Conservation (phyloP, 2,888 invertebrate genomes). For the Polia nebulosa region DNA sequence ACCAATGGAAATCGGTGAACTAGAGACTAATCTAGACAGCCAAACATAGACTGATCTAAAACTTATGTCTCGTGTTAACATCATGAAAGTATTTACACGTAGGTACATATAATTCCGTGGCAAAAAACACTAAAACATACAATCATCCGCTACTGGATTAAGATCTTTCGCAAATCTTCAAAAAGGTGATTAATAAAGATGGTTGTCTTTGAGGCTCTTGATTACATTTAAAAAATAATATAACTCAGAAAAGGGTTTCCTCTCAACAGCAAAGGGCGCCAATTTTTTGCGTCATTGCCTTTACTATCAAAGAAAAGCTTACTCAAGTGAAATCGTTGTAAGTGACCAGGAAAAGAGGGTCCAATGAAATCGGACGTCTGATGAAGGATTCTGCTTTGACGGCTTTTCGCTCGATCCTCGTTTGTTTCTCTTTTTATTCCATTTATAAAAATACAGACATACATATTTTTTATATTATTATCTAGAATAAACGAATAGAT, state of each 20-base stretch:
- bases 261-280: not conserved
- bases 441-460: not conserved
- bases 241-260: not conserved
- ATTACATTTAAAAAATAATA: slow-evolving; percentile 1
- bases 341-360: slow-evolving; percentile 49
- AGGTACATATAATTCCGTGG: too few relatives aligned
- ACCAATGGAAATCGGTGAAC: too few relatives aligned
- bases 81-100: too few relatives aligned
- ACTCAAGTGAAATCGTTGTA: slow-evolving; percentile 37
- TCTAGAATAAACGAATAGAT: too few relatives aligned
- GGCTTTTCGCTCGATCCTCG: not conserved
- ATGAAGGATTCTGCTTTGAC: slow-evolving; percentile 26
- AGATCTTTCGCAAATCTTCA: not conserved
- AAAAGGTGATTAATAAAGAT: not conserved
- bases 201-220: not conserved
- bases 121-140: too few relatives aligned
- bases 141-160: not conserved
- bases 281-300: slow-evolving; percentile 37
- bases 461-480: not conserved
- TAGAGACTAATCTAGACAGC: too few relatives aligned
- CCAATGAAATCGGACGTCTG: slow-evolving; percentile 41
- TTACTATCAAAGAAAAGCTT: slow-evolving; percentile 29
- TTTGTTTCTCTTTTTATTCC: slow-evolving; percentile 1
- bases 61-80: too few relatives aligned
- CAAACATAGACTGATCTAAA: too few relatives aligned